Conservation (phyloP, 2,888 invertebrate species). For the Camptogramma bilineatum region DNA sequence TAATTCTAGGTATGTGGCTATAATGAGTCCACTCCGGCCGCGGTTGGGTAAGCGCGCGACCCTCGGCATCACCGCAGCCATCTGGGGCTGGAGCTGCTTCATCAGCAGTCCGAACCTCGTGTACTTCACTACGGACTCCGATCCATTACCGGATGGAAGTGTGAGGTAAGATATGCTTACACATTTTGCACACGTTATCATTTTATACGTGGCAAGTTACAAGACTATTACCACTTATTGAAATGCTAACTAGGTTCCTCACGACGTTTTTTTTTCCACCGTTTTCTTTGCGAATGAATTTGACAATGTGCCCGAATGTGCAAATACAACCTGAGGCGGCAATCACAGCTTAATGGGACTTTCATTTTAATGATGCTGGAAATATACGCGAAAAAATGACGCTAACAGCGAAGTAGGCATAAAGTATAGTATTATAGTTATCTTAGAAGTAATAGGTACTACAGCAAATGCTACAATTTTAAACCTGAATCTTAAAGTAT, state of each 20-base stretch:
- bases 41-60: constrained; percentile 94
- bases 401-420: neutral
- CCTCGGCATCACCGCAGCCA: constrained; percentile 91
- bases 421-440: neutral
- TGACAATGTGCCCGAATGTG: neutral
- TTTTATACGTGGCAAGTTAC: too few species aligned
- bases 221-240: too few species aligned
- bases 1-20: constrained; percentile 93
- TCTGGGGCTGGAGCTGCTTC: constrained; percentile 93
- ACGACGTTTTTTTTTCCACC: too few species aligned
- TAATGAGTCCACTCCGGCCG: constrained; percentile 96
- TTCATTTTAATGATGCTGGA: constrained; percentile 13
- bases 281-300: too few species aligned
- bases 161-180: constrained; percentile 63
- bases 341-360: constrained; percentile 7
- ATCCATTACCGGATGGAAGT: constrained; percentile 76
- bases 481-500: too few species aligned
- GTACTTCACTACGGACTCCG: constrained; percentile 90
- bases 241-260: too few species aligned
- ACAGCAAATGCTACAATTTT: too few species aligned
- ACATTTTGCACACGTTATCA: too few species aligned
- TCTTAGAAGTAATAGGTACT: too few species aligned
- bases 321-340: constrained; percentile 1
- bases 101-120: constrained; percentile 94
- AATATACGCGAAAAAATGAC: constrained; percentile 6